Percentiles rank a stretch among this genome's conserved stretches.
These are phyloP conservation scores for Apodemia hepburni DNA, from an alignment of 2,888 invertebrate species.

Conservation along the genomic window DNA sequence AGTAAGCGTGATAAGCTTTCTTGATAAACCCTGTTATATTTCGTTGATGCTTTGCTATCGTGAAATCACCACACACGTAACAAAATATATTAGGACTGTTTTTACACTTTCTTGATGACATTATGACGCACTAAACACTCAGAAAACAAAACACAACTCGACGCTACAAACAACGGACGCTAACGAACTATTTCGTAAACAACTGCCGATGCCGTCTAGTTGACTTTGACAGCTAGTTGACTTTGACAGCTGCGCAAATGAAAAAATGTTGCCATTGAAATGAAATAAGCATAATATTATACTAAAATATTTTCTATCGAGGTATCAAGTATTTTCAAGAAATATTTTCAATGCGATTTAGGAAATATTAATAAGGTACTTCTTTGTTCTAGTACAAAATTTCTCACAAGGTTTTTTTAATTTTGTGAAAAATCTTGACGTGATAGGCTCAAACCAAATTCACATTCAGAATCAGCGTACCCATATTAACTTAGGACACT, in stretches of 20 bases:
- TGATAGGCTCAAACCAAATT: constrained; percentile 7
- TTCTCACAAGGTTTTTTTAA: constrained; percentile 7
- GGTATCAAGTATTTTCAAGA: constrained; percentile 5
- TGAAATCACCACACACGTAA: constrained; percentile 12
- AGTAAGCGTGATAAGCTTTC: constrained; percentile 7
- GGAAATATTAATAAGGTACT: neutral
- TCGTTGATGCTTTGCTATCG: constrained; percentile 11
- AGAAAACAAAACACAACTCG: constrained; percentile 3
- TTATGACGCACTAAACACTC: constrained; percentile 6
- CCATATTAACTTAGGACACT: no score
- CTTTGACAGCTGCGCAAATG: constrained; percentile 7
- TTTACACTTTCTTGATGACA: constrained; percentile 4
- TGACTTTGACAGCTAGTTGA: constrained; percentile 7
- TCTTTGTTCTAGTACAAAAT: constrained; percentile 4
- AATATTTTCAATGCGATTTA: constrained; percentile 5
- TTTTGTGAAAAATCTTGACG: constrained; percentile 7
- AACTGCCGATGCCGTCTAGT: constrained; percentile 2
- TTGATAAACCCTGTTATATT: constrained; percentile 13
- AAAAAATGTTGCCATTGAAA: constrained; percentile 8
- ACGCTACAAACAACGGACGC: constrained; percentile 8
- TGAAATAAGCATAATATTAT: constrained; percentile 6
- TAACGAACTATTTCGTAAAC: constrained; percentile 6
- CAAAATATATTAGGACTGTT: constrained; percentile 12
- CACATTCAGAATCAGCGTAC: constrained; percentile 11
- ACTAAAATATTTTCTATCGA: constrained; percentile 1